phyloP scores from a whole-genome alignment of 2,888 invertebrate species.

The Heliconius ethilla region DNA sequence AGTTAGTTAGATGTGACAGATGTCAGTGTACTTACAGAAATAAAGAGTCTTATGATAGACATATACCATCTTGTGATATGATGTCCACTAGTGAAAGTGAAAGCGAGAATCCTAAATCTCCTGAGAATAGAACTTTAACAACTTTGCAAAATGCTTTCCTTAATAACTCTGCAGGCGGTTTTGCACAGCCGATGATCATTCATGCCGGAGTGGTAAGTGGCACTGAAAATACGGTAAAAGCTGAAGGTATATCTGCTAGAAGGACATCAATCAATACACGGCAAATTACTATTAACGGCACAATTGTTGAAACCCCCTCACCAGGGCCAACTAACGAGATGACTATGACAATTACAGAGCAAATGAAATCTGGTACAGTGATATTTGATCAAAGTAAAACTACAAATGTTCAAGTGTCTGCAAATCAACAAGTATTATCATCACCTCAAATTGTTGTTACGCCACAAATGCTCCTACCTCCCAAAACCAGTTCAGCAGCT shows the following conservation, averaged over 20 bases:
- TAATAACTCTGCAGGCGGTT: conserved; percentile 56
- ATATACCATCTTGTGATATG: conserved; percentile 88
- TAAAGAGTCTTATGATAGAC: conserved; percentile 90
- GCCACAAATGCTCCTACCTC: conserved; percentile 76
- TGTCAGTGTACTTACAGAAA: conserved; percentile 94
- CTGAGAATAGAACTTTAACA: conserved; percentile 77
- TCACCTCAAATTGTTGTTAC: conserved; percentile 79
- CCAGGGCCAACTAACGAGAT: conserved; percentile 77
- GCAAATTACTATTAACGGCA: conserved; percentile 80
- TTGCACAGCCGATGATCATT: conserved; percentile 78
- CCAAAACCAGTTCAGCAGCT: conserved; percentile 69
- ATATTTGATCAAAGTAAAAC: conserved; percentile 77
- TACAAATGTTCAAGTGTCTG: conserved; percentile 74
- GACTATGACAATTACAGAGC: conserved; percentile 78
- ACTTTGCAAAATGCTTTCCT: conserved; percentile 79
- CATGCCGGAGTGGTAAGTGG: conserved; percentile 76
- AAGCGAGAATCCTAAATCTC: conserved; percentile 85
- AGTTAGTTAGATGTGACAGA: conserved; percentile 91
- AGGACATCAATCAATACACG: conserved; percentile 78
- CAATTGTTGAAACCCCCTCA: conserved; percentile 80
- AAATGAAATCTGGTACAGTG: conserved; percentile 77
- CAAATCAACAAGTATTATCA: conserved; percentile 73
- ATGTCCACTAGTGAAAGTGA: conserved; percentile 92
- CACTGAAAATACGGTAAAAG: conserved; percentile 73
- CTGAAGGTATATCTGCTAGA: conserved; percentile 76